These are phyloP conservation scores for Physella acuta DNA, from an alignment of 1,140 invertebrate genomes.

Conservation along the genomic window DNA sequence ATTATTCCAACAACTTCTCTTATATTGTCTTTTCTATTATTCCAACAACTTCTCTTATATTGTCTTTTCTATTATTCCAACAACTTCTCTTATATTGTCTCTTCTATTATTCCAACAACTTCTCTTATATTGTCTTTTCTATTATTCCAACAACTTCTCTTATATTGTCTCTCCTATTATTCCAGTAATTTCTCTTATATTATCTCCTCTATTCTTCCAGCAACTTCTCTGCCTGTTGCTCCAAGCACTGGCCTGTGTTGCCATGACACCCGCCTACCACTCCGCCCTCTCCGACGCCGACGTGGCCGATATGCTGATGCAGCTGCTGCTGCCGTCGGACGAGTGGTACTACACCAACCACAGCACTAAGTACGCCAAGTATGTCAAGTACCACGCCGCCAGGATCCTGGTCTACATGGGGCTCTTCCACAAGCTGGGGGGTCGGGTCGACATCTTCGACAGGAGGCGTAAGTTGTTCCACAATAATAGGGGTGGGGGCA, in stretches of 20 bases:
- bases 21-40: no score
- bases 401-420: slow-evolving; percentile 69
- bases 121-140: no score
- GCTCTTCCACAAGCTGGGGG: slow-evolving; percentile 63
- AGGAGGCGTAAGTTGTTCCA: slow-evolving; percentile 44
- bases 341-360: slow-evolving; percentile 79
- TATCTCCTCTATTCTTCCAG: slow-evolving; percentile 55
- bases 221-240: slow-evolving; percentile 72
- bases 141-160: no score
- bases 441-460: slow-evolving; percentile 65
- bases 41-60: no score
- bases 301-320: slow-evolving; percentile 69
- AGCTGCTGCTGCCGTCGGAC: slow-evolving; percentile 72
- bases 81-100: no score
- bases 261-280: slow-evolving; percentile 67
- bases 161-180: no score
- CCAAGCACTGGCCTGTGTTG: slow-evolving; percentile 69
- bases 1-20: no score
- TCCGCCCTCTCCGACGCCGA: slow-evolving; percentile 65
- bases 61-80: no score
- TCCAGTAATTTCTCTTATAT: no score
- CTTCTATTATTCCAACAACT: not conserved
- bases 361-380: slow-evolving; percentile 71
- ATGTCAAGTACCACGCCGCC: slow-evolving; percentile 74
- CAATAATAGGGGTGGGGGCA: no score